Evolutionary conservation across 2,113 vertebrate species (phyloP).

Genomic region (Triplophysa rosa): DNA sequence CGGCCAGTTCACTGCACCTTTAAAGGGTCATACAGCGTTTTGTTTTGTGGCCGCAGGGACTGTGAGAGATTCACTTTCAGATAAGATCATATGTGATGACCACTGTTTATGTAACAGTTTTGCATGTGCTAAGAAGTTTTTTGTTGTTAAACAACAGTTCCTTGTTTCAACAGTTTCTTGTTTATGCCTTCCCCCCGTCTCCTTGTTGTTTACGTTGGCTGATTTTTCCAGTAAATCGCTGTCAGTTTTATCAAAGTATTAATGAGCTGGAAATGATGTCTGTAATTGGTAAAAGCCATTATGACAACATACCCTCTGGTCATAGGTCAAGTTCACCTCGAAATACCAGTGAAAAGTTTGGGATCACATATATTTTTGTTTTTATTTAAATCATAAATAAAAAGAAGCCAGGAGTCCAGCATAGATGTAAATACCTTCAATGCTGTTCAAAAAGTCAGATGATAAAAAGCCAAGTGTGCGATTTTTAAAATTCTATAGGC

Average conservation of each 20-base stretch:
- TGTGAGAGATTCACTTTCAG: conserved; percentile 2
- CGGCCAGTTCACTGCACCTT: too few species aligned
- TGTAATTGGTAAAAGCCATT: neutral
- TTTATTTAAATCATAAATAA: too few species aligned
- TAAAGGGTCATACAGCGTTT: neutral
- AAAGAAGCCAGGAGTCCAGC: too few species aligned
- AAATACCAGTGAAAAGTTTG: too few species aligned
- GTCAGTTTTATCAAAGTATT: neutral
- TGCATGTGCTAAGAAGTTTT: neutral
- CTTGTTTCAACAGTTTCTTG: too few species aligned
- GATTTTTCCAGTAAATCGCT: neutral
- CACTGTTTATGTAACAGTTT: conserved; percentile 17
- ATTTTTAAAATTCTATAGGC: too few species aligned
- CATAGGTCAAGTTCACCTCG: neutral
- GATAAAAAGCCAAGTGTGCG: too few species aligned
- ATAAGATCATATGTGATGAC: conserved; percentile 2
- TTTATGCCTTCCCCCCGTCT: neutral
- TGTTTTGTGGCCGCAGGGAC: neutral
- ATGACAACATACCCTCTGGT: neutral
- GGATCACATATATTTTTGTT: too few species aligned
- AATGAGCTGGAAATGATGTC: neutral
- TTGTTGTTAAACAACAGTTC: conserved; percentile 3
- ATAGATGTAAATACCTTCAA: too few species aligned
- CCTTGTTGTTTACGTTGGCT: neutral
- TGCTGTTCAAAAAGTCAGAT: too few species aligned